These are phyloP conservation scores for Austrofundulus limnaeus DNA, from an alignment of 2,113 vertebrate genomes.

Conservation along the genomic window DNA sequence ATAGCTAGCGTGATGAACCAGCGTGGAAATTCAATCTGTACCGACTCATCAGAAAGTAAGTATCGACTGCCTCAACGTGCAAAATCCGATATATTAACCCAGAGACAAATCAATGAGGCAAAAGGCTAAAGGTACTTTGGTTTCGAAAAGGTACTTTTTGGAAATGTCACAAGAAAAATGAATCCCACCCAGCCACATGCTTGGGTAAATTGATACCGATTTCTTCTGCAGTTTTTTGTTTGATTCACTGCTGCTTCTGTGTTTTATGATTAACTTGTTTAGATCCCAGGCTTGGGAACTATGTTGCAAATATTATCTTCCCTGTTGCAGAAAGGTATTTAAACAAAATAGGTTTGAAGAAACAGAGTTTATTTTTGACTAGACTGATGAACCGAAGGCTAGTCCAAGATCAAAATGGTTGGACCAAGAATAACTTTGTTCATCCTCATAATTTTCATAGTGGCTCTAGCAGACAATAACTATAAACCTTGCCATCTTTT, in stretches of 20 bases:
- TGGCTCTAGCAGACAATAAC: no score
- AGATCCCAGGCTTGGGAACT: not conserved
- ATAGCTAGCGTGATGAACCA: conserved; percentile 55
- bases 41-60: conserved; percentile 64
- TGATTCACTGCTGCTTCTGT: conserved; percentile 24
- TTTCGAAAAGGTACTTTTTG: conserved; percentile 58
- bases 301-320: no score
- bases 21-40: conserved; percentile 73
- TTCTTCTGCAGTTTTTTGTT: conserved; percentile 61
- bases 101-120: conserved; percentile 67
- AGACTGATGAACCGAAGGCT: no score
- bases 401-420: no score
- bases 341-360: no score
- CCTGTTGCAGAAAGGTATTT: no score
- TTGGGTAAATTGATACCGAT: conserved; percentile 55
- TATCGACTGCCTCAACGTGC: conserved; percentile 57
- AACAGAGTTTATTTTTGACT: no score
- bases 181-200: conserved; percentile 50
- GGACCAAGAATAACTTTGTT: no score
- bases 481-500: no score
- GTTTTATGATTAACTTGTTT: conserved; percentile 32
- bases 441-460: no score
- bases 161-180: conserved; percentile 74
- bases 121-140: conserved; percentile 72
- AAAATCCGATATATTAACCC: conserved; percentile 70